Conservation (phyloP, 2,113 vertebrate species). For the Oncorhynchus gorbuscha region DNA sequence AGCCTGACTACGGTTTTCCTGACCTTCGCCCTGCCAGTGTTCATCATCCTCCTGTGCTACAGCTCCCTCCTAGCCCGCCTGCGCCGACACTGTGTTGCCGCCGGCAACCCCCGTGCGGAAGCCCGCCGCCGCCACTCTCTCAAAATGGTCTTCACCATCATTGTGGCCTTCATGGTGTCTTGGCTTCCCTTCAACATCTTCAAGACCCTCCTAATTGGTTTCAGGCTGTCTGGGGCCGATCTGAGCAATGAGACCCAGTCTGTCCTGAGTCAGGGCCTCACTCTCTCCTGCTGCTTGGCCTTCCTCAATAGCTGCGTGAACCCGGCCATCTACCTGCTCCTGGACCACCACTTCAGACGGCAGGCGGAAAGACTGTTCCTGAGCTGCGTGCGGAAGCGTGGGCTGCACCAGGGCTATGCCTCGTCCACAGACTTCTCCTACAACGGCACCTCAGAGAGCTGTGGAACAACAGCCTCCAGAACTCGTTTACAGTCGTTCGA, state of each 20-base stretch:
- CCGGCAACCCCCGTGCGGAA: conserved; percentile 49
- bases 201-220: conserved; percentile 64
- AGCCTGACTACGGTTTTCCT: conserved; percentile 71
- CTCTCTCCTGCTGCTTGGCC: conserved; percentile 78
- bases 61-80: conserved; percentile 77
- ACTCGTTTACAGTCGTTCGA: conserved; percentile 36
- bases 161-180: conserved; percentile 78
- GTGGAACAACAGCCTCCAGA: conserved; percentile 41
- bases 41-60: conserved; percentile 79
- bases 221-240: conserved; percentile 16
- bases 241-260: conserved; percentile 39
- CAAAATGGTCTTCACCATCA: conserved; percentile 80
- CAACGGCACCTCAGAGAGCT: conserved; percentile 56
- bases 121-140: conserved; percentile 74
- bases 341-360: conserved; percentile 80
- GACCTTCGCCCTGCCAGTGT: conserved; percentile 78
- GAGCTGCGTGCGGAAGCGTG: conserved; percentile 33
- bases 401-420: neutral
- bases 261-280: conserved; percentile 63
- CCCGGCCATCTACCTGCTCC: conserved; percentile 80
- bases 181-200: conserved; percentile 84
- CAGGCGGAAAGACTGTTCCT: conserved; percentile 35
- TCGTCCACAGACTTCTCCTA: conserved; percentile 56
- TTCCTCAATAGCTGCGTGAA: conserved; percentile 86
- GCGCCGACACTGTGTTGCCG: neutral